Percentiles rank a stretch among this genome's conserved stretches.
Evolutionary conservation across 1,140 invertebrate genomes (phyloP).

Genomic region (Drosophila equinoxialis): DNA sequence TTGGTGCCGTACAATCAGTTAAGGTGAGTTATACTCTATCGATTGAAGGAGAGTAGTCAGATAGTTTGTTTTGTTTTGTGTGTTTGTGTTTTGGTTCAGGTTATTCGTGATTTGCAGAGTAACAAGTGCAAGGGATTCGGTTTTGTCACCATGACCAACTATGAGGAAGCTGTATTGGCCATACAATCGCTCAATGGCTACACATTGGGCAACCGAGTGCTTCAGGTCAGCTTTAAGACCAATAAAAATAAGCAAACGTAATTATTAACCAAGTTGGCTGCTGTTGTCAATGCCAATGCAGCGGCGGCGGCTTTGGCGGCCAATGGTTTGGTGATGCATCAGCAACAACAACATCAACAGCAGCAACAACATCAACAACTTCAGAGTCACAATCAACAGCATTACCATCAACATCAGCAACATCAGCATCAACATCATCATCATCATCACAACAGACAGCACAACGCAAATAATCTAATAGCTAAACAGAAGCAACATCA

Average conservation of each 20-base stretch:
- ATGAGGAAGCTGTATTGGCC: constrained; percentile 98
- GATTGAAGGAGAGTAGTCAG: constrained; percentile 1
- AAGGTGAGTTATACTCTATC: constrained; percentile 85
- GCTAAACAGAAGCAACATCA: constrained; percentile 28
- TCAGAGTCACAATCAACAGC: constrained; percentile 36
- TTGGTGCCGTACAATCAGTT: constrained; percentile 98
- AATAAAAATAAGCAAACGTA: constrained; percentile 96
- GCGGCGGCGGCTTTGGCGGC: constrained; percentile 74
- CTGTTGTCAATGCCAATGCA: constrained; percentile 82
- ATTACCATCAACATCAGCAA: neutral
- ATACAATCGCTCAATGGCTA: constrained; percentile 99
- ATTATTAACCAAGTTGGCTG: constrained; percentile 83
- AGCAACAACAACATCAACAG: constrained; percentile 37
- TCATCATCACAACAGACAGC: constrained; percentile 48
- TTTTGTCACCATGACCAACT: constrained; percentile 99
- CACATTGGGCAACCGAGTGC: constrained; percentile 97
- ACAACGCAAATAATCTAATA: constrained; percentile 42
- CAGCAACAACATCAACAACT: constrained; percentile 46
- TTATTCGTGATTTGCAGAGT: constrained; percentile 98
- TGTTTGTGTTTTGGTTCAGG: constrained; percentile 44
- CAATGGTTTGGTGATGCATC: constrained; percentile 68
- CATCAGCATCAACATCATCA: constrained; percentile 27
- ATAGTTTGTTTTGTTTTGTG: neutral
- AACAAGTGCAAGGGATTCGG: constrained; percentile 99
- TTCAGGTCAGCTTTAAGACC: constrained; percentile 99